Evolutionary conservation across 2,888 invertebrate species (phyloP).

Genomic region (Tetanocera ferruginea): DNA sequence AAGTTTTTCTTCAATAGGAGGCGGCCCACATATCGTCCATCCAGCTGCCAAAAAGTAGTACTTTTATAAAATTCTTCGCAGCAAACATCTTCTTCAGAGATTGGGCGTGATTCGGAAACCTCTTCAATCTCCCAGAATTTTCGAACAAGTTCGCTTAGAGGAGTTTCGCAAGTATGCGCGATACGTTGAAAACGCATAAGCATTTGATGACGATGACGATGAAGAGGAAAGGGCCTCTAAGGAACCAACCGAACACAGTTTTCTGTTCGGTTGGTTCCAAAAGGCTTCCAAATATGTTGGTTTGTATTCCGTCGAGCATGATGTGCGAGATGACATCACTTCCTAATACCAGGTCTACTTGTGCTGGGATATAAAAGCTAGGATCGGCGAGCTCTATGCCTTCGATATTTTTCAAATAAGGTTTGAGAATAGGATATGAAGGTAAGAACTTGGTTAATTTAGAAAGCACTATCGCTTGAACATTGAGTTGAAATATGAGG

Average conservation of each 20-base stretch:
- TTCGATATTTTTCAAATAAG: too few relatives aligned
- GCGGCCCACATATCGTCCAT: background rate
- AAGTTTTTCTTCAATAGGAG: background rate
- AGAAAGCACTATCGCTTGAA: background rate
- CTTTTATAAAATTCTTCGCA: background rate
- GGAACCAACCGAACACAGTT: background rate
- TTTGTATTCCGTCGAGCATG: too few relatives aligned
- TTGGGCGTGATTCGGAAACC: background rate
- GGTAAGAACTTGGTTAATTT: background rate
- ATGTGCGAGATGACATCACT: too few relatives aligned
- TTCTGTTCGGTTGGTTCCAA: background rate
- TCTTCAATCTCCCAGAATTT: conserved; percentile 2
- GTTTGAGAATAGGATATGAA: background rate
- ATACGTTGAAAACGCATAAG: too few relatives aligned
- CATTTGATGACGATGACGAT: too few relatives aligned
- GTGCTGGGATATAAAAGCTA: too few relatives aligned
- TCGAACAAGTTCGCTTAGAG: background rate
- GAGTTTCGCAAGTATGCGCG: too few relatives aligned
- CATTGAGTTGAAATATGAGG: background rate
- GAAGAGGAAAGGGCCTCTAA: background rate
- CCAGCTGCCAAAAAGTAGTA: background rate
- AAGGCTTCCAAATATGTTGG: background rate
- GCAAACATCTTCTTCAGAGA: background rate
- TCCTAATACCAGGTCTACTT: too few relatives aligned
- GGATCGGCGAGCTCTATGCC: too few relatives aligned